Evolutionary conservation across 2,888 invertebrate genomes (phyloP).

Genomic region (Andricus quercusramuli): DNA sequence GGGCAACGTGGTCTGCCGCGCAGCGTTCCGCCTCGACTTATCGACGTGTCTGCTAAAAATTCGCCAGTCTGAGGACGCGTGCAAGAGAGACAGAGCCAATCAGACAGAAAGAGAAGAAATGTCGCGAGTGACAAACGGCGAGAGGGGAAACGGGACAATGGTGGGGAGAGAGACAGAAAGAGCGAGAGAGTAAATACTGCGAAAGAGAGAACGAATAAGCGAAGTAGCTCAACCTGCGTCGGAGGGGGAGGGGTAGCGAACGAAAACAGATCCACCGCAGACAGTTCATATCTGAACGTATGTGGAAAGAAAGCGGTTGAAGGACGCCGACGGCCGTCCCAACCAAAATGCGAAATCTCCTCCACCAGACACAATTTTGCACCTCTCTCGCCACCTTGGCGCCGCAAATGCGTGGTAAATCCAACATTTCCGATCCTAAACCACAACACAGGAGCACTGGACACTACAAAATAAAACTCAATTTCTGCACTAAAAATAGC

Average conservation of each 20-base stretch:
- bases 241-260: constrained; percentile 43
- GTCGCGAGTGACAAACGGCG: constrained; percentile 34
- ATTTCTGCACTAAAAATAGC: constrained; percentile 19
- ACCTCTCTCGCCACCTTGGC: not conserved
- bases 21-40: constrained; percentile 8
- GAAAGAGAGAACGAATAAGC: constrained; percentile 43
- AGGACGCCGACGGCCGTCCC: constrained; percentile 22
- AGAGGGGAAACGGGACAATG: constrained; percentile 46
- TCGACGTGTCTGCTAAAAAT: constrained; percentile 39
- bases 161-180: constrained; percentile 41
- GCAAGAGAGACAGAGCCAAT: constrained; percentile 47
- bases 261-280: constrained; percentile 9
- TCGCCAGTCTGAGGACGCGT: constrained; percentile 44
- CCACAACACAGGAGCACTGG: not conserved
- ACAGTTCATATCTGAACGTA: constrained; percentile 23
- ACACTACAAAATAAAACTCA: not conserved
- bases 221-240: constrained; percentile 49
- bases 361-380: not conserved
- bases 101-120: constrained; percentile 48
- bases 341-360: constrained; percentile 5
- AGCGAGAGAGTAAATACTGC: constrained; percentile 45
- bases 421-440: not conserved
- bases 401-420: not conserved
- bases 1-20: not conserved
- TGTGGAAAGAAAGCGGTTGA: constrained; percentile 33